phyloP scores from a whole-genome alignment of 92 coral and sea anemone species.

The Actinostola sp. region DNA sequence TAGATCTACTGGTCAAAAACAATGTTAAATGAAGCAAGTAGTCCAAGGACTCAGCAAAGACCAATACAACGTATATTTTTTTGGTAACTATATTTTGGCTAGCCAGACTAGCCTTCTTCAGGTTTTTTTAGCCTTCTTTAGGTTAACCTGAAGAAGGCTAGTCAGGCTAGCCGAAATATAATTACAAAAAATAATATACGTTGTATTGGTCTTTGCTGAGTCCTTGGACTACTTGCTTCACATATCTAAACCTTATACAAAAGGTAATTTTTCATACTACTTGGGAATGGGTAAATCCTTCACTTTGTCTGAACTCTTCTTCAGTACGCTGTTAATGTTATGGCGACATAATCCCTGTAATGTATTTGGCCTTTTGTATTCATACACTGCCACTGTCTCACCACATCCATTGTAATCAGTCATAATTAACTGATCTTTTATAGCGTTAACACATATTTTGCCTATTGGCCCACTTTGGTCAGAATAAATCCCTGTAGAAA shows the following conservation, averaged over 20 bases:
- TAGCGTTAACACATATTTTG: background rate
- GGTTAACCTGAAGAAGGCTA: too few relatives aligned
- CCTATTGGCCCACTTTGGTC: too few relatives aligned
- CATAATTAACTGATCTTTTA: background rate
- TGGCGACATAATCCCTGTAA: background rate
- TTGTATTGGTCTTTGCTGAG: background rate
- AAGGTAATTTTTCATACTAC: background rate
- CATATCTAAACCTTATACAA: background rate
- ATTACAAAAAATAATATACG: background rate
- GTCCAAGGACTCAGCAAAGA: too few relatives aligned
- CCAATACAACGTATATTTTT: too few relatives aligned
- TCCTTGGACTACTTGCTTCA: background rate
- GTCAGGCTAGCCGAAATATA: too few relatives aligned
- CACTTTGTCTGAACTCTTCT: background rate
- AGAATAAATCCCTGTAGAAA: background rate
- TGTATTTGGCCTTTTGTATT: background rate
- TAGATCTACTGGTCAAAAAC: too few relatives aligned
- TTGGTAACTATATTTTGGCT: too few relatives aligned
- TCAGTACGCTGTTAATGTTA: background rate
- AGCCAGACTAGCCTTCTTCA: too few relatives aligned
- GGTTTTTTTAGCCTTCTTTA: too few relatives aligned
- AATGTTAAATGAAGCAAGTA: too few relatives aligned
- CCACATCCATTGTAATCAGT: background rate
- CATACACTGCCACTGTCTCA: background rate
- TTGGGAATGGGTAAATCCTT: background rate